Evolutionary conservation across 2,888 invertebrate genomes (phyloP).

Genomic region (Stictocephala bisonia): DNA sequence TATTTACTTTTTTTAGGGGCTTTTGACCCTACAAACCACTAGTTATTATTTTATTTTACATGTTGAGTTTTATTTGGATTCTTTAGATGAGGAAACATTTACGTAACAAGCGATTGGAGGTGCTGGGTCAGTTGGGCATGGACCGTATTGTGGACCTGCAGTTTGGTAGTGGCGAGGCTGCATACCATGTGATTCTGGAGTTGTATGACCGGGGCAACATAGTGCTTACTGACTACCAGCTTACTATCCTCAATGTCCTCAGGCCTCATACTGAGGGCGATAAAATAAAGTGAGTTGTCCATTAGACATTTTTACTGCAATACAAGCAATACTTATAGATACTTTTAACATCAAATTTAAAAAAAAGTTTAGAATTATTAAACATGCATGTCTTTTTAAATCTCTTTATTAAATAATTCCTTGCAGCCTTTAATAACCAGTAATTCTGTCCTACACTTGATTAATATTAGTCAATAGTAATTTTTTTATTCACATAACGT

Average conservation of each 20-base stretch:
- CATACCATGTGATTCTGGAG: conserved; percentile 95
- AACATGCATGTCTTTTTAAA: too few relatives aligned
- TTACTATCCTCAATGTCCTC: conserved; percentile 92
- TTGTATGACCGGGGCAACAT: conserved; percentile 97
- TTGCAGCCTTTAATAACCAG: too few relatives aligned
- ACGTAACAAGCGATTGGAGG: conserved; percentile 93
- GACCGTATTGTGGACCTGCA: conserved; percentile 96
- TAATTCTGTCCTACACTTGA: too few relatives aligned
- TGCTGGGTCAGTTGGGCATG: conserved; percentile 85
- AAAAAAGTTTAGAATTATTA: too few relatives aligned
- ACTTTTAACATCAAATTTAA: too few relatives aligned
- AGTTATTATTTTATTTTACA: neutral
- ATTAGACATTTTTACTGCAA: too few relatives aligned
- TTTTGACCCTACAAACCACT: too few relatives aligned
- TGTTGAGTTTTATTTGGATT: neutral
- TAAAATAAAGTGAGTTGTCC: conserved; percentile 75
- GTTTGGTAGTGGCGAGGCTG: conserved; percentile 93
- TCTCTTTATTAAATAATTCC: too few relatives aligned
- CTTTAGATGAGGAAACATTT: conserved; percentile 92
- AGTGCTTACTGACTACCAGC: conserved; percentile 89
- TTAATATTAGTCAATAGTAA: too few relatives aligned
- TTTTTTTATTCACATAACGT: too few relatives aligned
- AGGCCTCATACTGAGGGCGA: conserved; percentile 93
- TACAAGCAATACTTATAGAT: too few relatives aligned
- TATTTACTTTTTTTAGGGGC: neutral